phyloP scores from a whole-genome alignment of 2,113 vertebrate species.

The Megaceryle maxima region DNA sequence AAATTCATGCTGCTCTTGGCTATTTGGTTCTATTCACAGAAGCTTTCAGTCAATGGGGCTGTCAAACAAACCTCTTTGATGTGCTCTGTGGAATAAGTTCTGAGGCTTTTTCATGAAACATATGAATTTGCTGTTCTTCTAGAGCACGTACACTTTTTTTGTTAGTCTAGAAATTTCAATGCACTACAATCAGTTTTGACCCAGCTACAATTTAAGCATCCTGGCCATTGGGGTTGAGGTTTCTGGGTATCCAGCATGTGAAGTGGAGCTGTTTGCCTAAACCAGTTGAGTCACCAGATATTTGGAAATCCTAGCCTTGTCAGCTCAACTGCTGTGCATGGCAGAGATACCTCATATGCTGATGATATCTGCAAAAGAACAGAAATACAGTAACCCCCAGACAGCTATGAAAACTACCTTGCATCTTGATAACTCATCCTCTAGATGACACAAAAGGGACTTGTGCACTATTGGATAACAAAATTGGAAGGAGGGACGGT shows the following conservation, averaged over 20 bases:
- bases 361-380: neutral
- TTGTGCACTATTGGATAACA: neutral
- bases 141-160: neutral
- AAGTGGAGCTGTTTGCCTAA: neutral
- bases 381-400: neutral
- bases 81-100: neutral
- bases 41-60: neutral
- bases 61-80: neutral
- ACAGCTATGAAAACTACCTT: neutral
- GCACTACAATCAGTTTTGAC: neutral
- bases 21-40: neutral
- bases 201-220: neutral
- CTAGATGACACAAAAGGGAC: neutral
- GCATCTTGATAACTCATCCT: neutral
- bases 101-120: neutral
- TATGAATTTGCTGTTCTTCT: neutral
- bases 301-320: neutral
- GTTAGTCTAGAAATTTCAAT: neutral
- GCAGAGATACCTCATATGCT: neutral
- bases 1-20: neutral
- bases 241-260: neutral
- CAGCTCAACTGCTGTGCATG: neutral
- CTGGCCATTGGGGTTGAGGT: rapidly evolving
- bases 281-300: neutral
- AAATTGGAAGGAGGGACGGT: neutral